Evolutionary conservation across 2,888 invertebrate genomes (phyloP).

Genomic region (Acrobeloides nanus): DNA sequence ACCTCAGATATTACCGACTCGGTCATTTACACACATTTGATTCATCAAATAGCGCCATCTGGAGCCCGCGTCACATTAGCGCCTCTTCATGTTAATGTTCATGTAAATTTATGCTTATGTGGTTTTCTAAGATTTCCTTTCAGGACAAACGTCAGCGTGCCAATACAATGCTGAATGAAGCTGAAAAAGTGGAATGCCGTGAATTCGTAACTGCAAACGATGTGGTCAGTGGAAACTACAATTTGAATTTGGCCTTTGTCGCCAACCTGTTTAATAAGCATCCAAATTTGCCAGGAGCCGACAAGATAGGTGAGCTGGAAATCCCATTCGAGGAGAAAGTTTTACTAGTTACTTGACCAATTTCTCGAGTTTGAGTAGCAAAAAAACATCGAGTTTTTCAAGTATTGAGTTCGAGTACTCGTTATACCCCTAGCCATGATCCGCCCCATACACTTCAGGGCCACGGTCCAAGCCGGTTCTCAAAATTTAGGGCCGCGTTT

Average conservation of each 20-base stretch:
- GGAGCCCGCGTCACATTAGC: constrained; percentile 76
- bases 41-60: constrained; percentile 86
- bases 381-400: no score
- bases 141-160: no score
- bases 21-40: constrained; percentile 83
- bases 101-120: no score
- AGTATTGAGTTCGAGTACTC: no score
- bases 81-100: constrained; percentile 66
- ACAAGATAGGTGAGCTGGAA: constrained; percentile 45
- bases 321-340: no score
- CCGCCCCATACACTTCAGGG: no score
- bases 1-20: constrained; percentile 65
- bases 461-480: no score
- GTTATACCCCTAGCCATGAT: no score
- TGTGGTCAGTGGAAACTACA: constrained; percentile 91
- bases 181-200: constrained; percentile 86
- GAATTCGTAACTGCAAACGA: constrained; percentile 90
- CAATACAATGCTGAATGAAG: constrained; percentile 90
- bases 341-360: no score
- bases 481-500: no score
- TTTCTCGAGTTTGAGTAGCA: no score
- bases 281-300: constrained; percentile 70
- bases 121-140: no score
- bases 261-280: constrained; percentile 98
- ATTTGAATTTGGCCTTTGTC: constrained; percentile 94